Percentiles rank a stretch among this genome's conserved stretches.
phyloP scores from a whole-genome alignment of 2,113 vertebrate genomes.

The Manacus vitellinus region DNA sequence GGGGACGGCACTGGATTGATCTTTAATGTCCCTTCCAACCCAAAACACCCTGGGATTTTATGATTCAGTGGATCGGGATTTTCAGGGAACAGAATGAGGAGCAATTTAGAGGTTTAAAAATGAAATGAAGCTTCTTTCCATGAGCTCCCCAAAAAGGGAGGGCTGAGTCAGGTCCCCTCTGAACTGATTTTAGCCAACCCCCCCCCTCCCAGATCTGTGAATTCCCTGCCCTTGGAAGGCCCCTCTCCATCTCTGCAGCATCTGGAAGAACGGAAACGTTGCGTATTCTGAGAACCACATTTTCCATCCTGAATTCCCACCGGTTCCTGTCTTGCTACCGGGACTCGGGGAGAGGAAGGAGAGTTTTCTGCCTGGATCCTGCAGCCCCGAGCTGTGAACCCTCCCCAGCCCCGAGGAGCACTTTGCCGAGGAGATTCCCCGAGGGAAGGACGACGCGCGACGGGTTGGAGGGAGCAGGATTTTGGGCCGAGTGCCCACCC shows the following conservation, averaged over 20 bases:
- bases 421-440: neutral
- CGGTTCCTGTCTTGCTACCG: neutral
- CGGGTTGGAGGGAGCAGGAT: rapidly evolving
- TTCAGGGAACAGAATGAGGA: neutral
- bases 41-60: neutral
- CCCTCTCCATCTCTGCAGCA: neutral
- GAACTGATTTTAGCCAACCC: neutral
- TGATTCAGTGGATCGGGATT: rapidly evolving
- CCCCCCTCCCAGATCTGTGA: neutral
- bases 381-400: neutral
- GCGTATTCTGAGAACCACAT: neutral
- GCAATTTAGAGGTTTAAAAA: neutral
- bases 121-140: neutral
- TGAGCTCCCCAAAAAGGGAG: neutral
- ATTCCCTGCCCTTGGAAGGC: rapidly evolving
- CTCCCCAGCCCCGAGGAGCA: neutral
- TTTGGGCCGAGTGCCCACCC: rapidly evolving
- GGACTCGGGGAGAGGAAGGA: neutral
- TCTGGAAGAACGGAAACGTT: neutral
- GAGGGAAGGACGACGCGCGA: rapidly evolving
- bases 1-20: neutral
- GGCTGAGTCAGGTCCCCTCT: neutral
- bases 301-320: neutral
- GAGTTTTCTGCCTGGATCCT: neutral
- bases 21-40: neutral